phyloP scores from a whole-genome alignment of 2,113 vertebrate species.

The Clupea harengus region DNA sequence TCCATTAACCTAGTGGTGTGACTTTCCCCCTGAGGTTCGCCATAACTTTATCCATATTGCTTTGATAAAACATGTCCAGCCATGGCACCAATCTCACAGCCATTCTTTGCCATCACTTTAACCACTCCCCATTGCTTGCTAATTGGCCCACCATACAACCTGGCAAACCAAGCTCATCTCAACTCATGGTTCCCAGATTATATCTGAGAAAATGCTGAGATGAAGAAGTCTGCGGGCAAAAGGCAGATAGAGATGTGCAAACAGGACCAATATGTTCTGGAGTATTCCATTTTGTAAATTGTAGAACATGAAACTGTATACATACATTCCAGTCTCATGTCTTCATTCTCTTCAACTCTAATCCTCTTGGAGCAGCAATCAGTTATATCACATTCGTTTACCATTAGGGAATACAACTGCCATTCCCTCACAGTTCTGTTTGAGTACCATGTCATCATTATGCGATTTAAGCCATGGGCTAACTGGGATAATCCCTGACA shows the following conservation, averaged over 20 bases:
- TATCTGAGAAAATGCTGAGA: not conserved
- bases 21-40: not conserved
- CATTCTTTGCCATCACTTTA: not conserved
- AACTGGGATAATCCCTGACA: not conserved
- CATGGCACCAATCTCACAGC: not conserved
- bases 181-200: not conserved
- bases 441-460: not conserved
- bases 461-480: not conserved
- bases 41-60: not conserved
- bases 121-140: not conserved
- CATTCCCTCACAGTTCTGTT: not conserved
- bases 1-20: not conserved
- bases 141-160: not conserved
- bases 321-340: not conserved
- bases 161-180: not conserved
- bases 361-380: not conserved
- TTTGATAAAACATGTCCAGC: not conserved
- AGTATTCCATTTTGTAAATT: not conserved
- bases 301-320: not conserved
- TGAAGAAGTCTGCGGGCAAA: not conserved
- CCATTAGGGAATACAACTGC: not conserved
- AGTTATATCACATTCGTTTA: not conserved
- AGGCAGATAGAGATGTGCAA: not conserved
- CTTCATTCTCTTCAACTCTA: not conserved
- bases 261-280: not conserved